Percentiles rank a stretch among this genome's conserved stretches.
These are phyloP conservation scores for Athene noctua DNA, from an alignment of 2,113 vertebrate species.

Conservation along the genomic window DNA sequence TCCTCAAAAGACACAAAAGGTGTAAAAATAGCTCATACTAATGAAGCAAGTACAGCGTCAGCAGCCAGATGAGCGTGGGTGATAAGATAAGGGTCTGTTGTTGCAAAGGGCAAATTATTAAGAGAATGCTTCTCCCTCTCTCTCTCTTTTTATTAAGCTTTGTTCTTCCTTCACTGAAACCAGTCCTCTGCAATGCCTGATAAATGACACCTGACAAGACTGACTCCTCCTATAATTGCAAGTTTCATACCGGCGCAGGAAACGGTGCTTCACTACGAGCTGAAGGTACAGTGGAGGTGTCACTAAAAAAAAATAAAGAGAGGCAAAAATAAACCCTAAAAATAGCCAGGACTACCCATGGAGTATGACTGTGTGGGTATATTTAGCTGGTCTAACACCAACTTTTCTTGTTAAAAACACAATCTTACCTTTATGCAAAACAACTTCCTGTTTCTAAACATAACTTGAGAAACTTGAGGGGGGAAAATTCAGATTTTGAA, in stretches of 20 bases:
- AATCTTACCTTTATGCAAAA: slow-evolving; percentile 60
- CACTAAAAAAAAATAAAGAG: slow-evolving; percentile 35
- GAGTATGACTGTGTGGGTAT: slow-evolving; percentile 47
- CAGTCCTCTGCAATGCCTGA: slow-evolving; percentile 56
- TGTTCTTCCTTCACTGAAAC: slow-evolving; percentile 61
- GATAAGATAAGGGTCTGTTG: slow-evolving; percentile 77
- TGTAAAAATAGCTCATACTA: slow-evolving; percentile 86
- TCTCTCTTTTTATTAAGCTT: slow-evolving; percentile 70
- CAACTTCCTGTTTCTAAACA: slow-evolving; percentile 57
- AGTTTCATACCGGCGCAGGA: slow-evolving; percentile 47
- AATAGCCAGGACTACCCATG: slow-evolving; percentile 69
- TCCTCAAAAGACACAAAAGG: slow-evolving; percentile 95
- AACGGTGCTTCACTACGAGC: slow-evolving; percentile 6
- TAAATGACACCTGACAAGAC: slow-evolving; percentile 70
- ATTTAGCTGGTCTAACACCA: slow-evolving; percentile 71
- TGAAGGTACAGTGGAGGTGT: slow-evolving; percentile 34
- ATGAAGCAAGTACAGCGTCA: slow-evolving; percentile 84
- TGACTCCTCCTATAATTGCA: slow-evolving; percentile 58
- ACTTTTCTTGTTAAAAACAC: slow-evolving; percentile 43
- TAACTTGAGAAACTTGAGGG: background rate
- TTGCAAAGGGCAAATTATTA: slow-evolving; percentile 83
- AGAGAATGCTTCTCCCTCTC: slow-evolving; percentile 71
- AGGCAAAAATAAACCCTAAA: slow-evolving; percentile 72
- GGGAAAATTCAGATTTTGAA: background rate
- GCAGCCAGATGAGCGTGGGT: slow-evolving; percentile 87